Evolutionary conservation across 2,113 vertebrate species (phyloP).

Genomic region (Cnemophilus loriae): DNA sequence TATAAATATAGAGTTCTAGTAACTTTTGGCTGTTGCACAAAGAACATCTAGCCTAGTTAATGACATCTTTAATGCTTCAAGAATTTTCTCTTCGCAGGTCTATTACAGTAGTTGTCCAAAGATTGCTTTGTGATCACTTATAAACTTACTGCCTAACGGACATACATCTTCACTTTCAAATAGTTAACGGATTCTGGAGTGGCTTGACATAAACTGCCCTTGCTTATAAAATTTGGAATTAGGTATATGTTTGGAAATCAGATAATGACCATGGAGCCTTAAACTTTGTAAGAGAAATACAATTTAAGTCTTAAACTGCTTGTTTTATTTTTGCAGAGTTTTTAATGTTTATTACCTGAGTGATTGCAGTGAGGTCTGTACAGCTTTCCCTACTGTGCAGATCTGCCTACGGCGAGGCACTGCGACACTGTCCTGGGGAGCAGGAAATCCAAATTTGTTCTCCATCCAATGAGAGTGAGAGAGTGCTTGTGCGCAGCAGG

Average conservation of each 20-base stretch:
- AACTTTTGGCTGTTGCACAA: not conserved
- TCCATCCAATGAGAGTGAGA: not conserved
- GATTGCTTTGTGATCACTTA: not conserved
- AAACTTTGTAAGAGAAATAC: not conserved
- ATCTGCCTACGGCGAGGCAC: not conserved
- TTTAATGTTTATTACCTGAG: not conserved
- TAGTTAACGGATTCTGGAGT: not conserved
- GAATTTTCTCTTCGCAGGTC: slow-evolving; percentile 14
- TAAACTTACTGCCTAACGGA: not conserved
- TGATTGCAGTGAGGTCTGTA: not conserved
- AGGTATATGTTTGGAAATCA: not conserved
- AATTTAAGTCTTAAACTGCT: not conserved
- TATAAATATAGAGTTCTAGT: slow-evolving; percentile 22
- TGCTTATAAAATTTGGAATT: not conserved
- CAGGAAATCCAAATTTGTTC: not conserved
- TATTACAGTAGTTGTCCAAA: not conserved
- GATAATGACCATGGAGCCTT: not conserved
- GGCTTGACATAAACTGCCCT: not conserved
- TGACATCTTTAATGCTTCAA: not conserved
- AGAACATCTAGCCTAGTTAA: not conserved
- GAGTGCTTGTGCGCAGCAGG: not conserved
- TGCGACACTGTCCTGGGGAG: not conserved
- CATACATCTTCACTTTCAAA: not conserved
- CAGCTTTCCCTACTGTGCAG: not conserved
- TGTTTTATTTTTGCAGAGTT: not conserved